These are phyloP conservation scores for Falco rusticolus DNA, from an alignment of 2,797 vertebrate genomes.

Conservation along the genomic window DNA sequence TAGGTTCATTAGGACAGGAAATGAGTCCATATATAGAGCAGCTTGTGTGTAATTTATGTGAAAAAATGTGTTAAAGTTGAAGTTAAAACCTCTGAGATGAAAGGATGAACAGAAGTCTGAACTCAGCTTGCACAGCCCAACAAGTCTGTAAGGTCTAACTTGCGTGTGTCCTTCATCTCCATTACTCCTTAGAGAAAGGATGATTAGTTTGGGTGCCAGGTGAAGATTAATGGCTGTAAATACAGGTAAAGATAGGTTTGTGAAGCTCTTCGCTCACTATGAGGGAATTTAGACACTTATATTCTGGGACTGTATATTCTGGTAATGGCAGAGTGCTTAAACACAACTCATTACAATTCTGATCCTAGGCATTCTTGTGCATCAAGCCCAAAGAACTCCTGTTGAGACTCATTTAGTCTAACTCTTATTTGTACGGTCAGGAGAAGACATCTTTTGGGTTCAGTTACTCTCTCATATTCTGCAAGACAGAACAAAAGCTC, in stretches of 20 bases:
- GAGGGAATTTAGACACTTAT: background rate
- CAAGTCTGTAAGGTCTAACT: background rate
- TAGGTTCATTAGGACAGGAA: background rate
- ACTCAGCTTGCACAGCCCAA: background rate
- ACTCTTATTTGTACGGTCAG: background rate
- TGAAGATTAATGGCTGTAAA: conserved; percentile 27
- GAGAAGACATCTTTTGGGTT: background rate
- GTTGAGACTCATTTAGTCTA: background rate
- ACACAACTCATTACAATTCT: background rate
- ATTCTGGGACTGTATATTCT: background rate
- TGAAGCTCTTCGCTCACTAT: background rate
- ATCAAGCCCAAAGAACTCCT: background rate
- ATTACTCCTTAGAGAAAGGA: background rate
- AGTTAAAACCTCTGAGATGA: background rate
- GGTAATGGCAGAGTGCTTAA: background rate
- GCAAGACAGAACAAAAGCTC: background rate
- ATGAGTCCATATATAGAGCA: background rate
- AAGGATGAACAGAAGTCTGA: background rate
- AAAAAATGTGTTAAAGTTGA: background rate
- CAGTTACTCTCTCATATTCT: background rate
- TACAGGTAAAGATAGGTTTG: background rate
- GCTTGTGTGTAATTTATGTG: background rate
- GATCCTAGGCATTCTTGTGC: background rate
- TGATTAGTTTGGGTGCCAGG: background rate
- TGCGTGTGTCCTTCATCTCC: background rate